Base-by-base conservation (phyloP, 92 coral and sea anemone genomes). In the Epizoanthus scotinus region DNA sequence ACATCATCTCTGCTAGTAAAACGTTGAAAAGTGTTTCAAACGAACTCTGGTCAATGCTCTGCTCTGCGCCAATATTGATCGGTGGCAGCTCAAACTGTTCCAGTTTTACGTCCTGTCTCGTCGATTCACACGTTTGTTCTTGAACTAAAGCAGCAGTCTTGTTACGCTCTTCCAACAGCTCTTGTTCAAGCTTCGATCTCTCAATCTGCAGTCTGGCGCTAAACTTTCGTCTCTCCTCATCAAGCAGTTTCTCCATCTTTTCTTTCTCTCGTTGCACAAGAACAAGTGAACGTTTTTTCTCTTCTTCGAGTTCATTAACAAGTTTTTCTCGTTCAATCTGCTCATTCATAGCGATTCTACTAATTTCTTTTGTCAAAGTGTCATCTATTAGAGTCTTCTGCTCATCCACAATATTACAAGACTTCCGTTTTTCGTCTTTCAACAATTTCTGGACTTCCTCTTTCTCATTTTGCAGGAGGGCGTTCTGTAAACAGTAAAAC, bases 1-100 rank as follows among this genome's bases (percentile, higher is more conserved):
- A 93, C 97, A 93, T 93, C 24, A 93, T 93, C 85, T 93, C 97
- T 22, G 97, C 97, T 13, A 93, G 84, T 25, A 93, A 80, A 26
- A 93, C 97, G 56, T 93, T 93, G 53, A 87, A 90, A 31, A 93
- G 81, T 0, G 97, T 93, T 64, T 93, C 97, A 22, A 87, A 84
- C 12, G 91, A 88, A 7, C 87, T 86, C 36, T 87, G 90, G n/a
- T 81, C 83, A 31, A 67, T 78, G 38, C 77, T 87, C 17, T 84
- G 86, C 25, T 75, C 81, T 36, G 81, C 59, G 22, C 68, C 81
- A 47, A 75, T 75, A 22, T 38, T 59, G 49, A 75, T 75, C 8
- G 81, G 27, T 0, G 81, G 81, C 4, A 60, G 81, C 47, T 75
- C 69, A 14, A 55, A 38, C 36, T 59, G 81, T 17, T 75, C 68